phyloP scores from a whole-genome alignment of 2,113 vertebrate genomes.

The Syrrhaptes paradoxus region DNA sequence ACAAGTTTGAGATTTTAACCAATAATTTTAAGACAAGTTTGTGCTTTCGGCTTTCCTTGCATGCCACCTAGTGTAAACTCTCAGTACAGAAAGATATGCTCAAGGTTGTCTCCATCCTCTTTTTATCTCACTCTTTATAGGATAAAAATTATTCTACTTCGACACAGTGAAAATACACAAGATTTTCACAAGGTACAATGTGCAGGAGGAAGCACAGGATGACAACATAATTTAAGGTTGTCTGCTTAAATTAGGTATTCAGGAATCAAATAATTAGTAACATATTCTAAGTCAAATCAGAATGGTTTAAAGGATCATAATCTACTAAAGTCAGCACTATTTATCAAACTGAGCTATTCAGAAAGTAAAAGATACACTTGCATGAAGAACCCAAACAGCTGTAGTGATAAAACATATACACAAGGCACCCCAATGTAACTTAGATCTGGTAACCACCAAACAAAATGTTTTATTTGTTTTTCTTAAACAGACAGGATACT shows the following conservation, averaged over 20 bases:
- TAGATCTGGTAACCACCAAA: neutral
- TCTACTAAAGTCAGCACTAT: neutral
- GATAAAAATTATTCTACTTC: neutral
- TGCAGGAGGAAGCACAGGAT: neutral
- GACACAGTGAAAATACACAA: neutral
- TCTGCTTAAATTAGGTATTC: neutral
- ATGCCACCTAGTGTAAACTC: constrained; percentile 84
- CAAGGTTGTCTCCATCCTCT: neutral
- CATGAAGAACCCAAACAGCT: neutral
- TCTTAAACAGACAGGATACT: neutral
- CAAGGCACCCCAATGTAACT: neutral
- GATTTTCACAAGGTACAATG: neutral
- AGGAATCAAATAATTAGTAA: neutral
- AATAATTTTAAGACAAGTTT: constrained; percentile 7
- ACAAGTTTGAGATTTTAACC: neutral
- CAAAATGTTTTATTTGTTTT: neutral
- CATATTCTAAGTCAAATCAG: neutral
- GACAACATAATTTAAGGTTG: neutral
- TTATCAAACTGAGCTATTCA: neutral
- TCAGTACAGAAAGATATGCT: constrained; percentile 57
- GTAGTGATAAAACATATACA: neutral
- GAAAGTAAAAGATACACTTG: neutral
- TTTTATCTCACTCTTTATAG: neutral
- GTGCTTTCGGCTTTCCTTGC: constrained; percentile 72
- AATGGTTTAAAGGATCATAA: neutral